Base-by-base conservation (phyloP, 2,888 invertebrate genomes). In the Ametastegia equiseti region DNA sequence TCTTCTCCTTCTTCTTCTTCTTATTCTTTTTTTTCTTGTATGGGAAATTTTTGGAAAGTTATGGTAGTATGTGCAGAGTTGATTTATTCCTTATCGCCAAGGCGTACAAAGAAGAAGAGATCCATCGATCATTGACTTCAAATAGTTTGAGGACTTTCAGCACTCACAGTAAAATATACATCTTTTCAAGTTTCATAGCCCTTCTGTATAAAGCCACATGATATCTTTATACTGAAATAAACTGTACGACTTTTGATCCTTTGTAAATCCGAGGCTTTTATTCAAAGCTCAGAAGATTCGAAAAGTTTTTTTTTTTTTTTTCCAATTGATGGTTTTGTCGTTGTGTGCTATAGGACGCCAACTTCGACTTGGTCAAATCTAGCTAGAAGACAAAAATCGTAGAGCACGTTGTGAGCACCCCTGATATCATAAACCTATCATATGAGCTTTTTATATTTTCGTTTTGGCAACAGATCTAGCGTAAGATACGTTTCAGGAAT, bases 381-480 rank as follows among this genome's bases (percentile, higher is more conserved):
- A n/a, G n/a, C n/a, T n/a, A n/a, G 19, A 42, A 54, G 54, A 15
- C 9, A 27, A 7, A 63, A 45, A 4, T 79, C 6, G 0, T 19
- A 82, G 80, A 5, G n/a, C 65, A n/a, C 63, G 4, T 19, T 11
- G 36, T 54, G 73, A 73, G 80, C 50, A 50, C 73, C 82, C 6
- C 73, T 42, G 80, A 39, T 42, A 39, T 80, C 63, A 79, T 80
- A 81, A 81, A 83, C 54, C 81, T 80, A 78, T 71, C 67, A 65
- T 39, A 57, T 42, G 45, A 80, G 73, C 36, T 60, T 83, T 81
- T 82, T 80, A 82, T 60, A 81, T 69, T 50, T 81, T 71, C 42
- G 15, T 65, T 82, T 85, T 87, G 86, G 85, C 85, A 86, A 80
- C 82, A 36, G 60, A 39, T 50, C 54, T 36, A 75, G 13, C 33